Evolutionary conservation across 2,888 invertebrate genomes (phyloP).

Genomic region (Lasioglossum calceatum): DNA sequence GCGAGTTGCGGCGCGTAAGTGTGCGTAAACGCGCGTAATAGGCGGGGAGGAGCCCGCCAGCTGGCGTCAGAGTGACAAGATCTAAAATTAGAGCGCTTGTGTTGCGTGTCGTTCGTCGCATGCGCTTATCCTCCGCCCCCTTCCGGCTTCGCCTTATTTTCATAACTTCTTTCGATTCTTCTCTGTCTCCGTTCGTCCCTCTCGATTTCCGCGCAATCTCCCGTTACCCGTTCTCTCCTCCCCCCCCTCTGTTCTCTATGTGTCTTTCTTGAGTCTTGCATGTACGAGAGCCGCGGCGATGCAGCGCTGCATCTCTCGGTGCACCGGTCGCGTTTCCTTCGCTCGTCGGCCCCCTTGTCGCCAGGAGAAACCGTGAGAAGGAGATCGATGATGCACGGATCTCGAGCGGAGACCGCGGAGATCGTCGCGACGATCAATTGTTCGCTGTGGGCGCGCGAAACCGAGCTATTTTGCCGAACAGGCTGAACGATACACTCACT

Average conservation of each 20-base stretch:
- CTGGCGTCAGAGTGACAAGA: constrained; percentile 84
- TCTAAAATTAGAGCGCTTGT: constrained; percentile 83
- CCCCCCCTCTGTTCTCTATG: not conserved
- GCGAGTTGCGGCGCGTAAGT: constrained; percentile 54
- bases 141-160: constrained; percentile 84
- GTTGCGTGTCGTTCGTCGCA: constrained; percentile 84
- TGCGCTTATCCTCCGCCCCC: constrained; percentile 83
- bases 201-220: constrained; percentile 19
- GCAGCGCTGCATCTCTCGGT: not conserved
- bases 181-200: constrained; percentile 40
- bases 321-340: not conserved
- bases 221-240: not conserved
- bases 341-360: not conserved
- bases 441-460: constrained; percentile 7
- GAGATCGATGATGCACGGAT: constrained; percentile 76
- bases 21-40: constrained; percentile 82
- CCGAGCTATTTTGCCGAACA: constrained; percentile 8
- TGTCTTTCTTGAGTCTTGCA: not conserved
- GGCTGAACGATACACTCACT: not conserved
- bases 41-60: constrained; percentile 81
- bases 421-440: constrained; percentile 31
- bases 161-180: constrained; percentile 82
- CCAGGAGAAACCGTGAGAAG: constrained; percentile 81
- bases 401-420: constrained; percentile 42
- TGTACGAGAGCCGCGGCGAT: too few relatives aligned